Evolutionary conservation across 2,888 invertebrate species (phyloP), one percentile per base, ranked within the genome.

Genomic region (Neuroscelio doddi): DNA sequence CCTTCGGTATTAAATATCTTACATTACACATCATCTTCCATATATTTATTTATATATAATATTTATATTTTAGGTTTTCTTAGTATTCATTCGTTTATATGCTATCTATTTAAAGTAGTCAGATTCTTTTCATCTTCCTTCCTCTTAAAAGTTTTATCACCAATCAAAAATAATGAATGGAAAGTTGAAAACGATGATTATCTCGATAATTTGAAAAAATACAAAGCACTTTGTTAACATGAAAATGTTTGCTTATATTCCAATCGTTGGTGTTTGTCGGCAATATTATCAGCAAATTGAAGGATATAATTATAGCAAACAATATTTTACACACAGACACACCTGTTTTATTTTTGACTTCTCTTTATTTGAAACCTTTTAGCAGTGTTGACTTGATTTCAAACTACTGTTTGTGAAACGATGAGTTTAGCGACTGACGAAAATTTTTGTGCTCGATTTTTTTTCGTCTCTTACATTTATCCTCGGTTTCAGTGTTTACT

Each of bases 1-100:
- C 58, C 30, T 46, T 79, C 76, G 71, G 78, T 82, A 81, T 81
- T 81, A 80, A 81, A 80, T 82, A 80, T 82, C 75, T 81, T 81
- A 80, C 80, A 82, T 77, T 80, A 80, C 80, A 80, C 80, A 81
- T 78, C 75, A 69, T 78, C 73, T 76, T 80, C 73, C 71, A 77
- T 76, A 78, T 77, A 74, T 76, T 72, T 77, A 71, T 75, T 69
- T 75, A 68, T 73, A 66, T 68, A 69, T 72, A 71, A 74, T 73
- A 68, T 74, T 71, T 75, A 75, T 78, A 73, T 75, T 78, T 78
- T 73, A 71, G n/a, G n/a, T 63, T 74, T 53, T 64, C 21, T 10
- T 32, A 47, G 36, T 57, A 46, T 70, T 73, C 71, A 73, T 73
- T 73, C 64, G 71, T 72, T 76, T 72, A 72, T 79, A 78, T 76